Evolutionary conservation across 2,113 vertebrate genomes (phyloP).

Genomic region (Amia ocellicauda): DNA sequence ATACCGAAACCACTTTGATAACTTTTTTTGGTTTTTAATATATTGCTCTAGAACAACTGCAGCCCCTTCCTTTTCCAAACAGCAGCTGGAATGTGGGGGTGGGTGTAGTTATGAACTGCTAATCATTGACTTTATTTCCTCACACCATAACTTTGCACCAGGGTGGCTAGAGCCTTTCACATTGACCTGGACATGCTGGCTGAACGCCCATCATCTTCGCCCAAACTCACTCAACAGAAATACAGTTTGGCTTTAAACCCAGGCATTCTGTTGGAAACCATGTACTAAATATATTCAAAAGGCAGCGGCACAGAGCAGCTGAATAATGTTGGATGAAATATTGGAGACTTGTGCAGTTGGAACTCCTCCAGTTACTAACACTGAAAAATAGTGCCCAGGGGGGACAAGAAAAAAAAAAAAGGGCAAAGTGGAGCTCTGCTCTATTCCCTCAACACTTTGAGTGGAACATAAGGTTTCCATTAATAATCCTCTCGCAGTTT

Average conservation of each 20-base stretch:
- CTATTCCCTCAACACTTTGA: not conserved
- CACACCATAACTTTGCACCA: not conserved
- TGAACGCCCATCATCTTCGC: not conserved
- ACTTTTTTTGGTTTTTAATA: no score
- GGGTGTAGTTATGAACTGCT: not conserved
- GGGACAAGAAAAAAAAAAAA: not conserved
- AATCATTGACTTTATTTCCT: not conserved
- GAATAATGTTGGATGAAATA: not conserved
- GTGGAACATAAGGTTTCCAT: no score
- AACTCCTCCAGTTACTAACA: not conserved
- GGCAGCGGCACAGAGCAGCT: not conserved
- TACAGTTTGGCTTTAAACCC: not conserved
- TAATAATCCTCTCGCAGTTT: no score
- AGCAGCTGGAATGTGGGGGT: not conserved
- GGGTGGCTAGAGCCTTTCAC: not conserved
- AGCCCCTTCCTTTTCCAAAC: no score
- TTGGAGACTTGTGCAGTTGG: not conserved
- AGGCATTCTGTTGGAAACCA: not conserved
- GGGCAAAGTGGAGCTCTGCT: not conserved
- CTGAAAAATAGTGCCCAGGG: not conserved
- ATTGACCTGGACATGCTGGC: slow-evolving; percentile 1
- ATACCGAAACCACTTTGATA: no score
- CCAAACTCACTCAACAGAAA: not conserved
- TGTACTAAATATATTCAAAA: not conserved
- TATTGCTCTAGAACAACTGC: no score